Evolutionary conservation across 1,140 invertebrate species (phyloP).

Genomic region (Meloidogyne exigua): DNA sequence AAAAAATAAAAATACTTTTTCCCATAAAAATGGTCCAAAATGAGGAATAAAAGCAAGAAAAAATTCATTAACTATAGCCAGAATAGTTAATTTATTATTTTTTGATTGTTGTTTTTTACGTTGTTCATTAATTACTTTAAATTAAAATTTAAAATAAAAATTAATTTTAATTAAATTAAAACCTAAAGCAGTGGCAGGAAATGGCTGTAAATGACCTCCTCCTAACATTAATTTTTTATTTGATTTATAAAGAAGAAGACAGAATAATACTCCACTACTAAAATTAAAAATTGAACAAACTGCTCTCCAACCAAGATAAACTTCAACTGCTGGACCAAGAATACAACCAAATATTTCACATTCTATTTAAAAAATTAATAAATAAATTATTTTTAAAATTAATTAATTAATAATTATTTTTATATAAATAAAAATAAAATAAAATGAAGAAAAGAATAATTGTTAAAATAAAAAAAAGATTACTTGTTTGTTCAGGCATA

Average conservation of each 20-base stretch:
- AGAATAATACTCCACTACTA: conserved; percentile 10
- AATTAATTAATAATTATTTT: no score
- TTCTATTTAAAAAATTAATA: conserved; percentile 3
- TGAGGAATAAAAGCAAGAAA: conserved; percentile 26
- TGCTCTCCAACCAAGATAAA: conserved; percentile 22
- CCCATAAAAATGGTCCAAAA: conserved; percentile 26
- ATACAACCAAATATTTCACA: conserved; percentile 26
- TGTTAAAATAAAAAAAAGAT: neutral
- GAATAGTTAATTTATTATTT: conserved; percentile 15
- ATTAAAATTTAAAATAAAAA: neutral
- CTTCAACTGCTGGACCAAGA: conserved; percentile 9
- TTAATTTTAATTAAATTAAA: neutral
- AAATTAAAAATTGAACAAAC: conserved; percentile 23
- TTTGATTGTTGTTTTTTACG: conserved; percentile 7
- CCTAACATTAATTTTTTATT: neutral
- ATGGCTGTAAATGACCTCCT: conserved; percentile 7
- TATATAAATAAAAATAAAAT: no score
- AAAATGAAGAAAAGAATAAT: neutral
- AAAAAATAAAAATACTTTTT: conserved; percentile 14
- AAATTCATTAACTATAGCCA: conserved; percentile 23
- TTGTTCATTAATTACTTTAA: conserved; percentile 2
- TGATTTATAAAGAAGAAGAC: conserved; percentile 9
- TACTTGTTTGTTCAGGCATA: conserved; percentile 13
- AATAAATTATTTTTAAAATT: no score
- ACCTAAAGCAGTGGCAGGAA: conserved; percentile 2